Percentiles rank a stretch among this genome's conserved stretches.
Conservation (phyloP, 2,888 invertebrate species). For the Scotopteryx bipunctaria region DNA sequence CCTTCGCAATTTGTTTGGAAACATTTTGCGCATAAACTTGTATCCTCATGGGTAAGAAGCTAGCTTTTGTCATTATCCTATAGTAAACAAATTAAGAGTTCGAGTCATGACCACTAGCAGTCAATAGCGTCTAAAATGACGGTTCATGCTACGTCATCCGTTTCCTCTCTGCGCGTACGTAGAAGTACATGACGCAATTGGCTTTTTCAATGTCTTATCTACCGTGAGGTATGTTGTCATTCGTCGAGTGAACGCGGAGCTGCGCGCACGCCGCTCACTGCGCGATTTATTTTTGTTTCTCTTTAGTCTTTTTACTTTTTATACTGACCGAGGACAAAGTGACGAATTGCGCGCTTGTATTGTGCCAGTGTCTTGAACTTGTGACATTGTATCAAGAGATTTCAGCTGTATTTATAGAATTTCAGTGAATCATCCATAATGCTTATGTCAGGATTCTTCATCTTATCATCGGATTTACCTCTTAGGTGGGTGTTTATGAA, state of each 20-base stretch:
- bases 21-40: conserved; percentile 26
- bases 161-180: conserved; percentile 79
- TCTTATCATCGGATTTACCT: conserved; percentile 73
- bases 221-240: conserved; percentile 79
- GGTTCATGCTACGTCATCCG: conserved; percentile 73
- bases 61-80: conserved; percentile 48
- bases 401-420: conserved; percentile 52
- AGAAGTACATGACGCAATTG: conserved; percentile 82
- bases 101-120: conserved; percentile 61
- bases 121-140: conserved; percentile 72
- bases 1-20: conserved; percentile 28
- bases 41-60: conserved; percentile 12
- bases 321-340: conserved; percentile 74
- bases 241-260: conserved; percentile 72
- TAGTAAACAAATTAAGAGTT: conserved; percentile 58
- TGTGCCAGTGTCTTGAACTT: conserved; percentile 77
- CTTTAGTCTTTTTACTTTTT: conserved; percentile 73
- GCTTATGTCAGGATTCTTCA: conserved; percentile 79
- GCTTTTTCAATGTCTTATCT: conserved; percentile 83
- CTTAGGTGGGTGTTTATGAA: conserved; percentile 71
- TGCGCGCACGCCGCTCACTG: conserved; percentile 71
- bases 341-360: conserved; percentile 71
- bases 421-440: conserved; percentile 55
- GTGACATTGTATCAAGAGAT: conserved; percentile 64
- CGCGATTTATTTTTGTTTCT: conserved; percentile 68